Conservation (phyloP, 2,888 invertebrate genomes). For the Bimastos eiseni region DNA sequence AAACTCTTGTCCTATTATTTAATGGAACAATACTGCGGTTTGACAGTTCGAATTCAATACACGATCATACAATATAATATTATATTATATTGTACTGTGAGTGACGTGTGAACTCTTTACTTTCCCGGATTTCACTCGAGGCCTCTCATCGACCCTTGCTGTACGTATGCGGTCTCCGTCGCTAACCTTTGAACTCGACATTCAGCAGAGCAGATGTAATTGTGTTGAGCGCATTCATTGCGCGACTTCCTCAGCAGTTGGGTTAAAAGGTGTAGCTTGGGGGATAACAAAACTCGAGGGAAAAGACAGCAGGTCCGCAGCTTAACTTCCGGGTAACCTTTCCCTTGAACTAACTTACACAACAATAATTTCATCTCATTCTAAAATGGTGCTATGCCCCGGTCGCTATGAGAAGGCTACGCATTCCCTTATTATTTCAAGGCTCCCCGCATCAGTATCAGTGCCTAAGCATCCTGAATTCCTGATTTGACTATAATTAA, state of each 20-base stretch:
- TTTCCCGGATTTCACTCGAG: neutral
- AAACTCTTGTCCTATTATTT: too few relatives aligned
- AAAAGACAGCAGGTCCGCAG: neutral
- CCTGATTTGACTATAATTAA: too few relatives aligned
- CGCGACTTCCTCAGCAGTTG: neutral
- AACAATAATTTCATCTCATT: neutral
- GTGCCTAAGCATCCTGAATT: too few relatives aligned
- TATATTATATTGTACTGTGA: neutral
- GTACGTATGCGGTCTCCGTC: neutral
- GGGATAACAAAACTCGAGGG: neutral
- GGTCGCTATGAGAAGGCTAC: neutral
- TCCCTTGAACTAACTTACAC: neutral
- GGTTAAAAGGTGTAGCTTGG: neutral
- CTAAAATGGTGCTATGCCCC: neutral
- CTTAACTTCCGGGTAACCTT: neutral
- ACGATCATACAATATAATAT: too few relatives aligned
- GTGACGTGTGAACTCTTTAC: neutral
- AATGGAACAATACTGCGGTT: too few relatives aligned
- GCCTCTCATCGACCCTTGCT: neutral
- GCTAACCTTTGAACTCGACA: neutral
- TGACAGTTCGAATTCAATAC: too few relatives aligned
- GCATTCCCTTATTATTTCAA: neutral
- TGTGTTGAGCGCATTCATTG: neutral
- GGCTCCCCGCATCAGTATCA: too few relatives aligned
- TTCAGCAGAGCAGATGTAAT: neutral